phyloP scores from a whole-genome alignment of 2,113 vertebrate genomes.

The Triplophysa tibetana region DNA sequence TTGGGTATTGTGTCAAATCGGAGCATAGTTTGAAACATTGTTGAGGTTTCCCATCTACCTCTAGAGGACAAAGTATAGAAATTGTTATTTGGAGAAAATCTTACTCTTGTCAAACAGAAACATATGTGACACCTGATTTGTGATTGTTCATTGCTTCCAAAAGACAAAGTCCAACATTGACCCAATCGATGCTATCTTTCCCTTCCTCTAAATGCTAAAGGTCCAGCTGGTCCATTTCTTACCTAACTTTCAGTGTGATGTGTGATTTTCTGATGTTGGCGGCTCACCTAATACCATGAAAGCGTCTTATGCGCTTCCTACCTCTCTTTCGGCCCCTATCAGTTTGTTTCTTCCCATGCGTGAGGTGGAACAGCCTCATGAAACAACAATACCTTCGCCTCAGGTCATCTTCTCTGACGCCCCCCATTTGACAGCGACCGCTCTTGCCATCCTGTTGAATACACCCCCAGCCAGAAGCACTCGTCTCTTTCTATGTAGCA shows the following conservation, averaged over 20 bases:
- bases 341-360: constrained; percentile 14
- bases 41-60: too few relatives aligned
- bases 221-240: background rate
- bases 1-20: too few relatives aligned
- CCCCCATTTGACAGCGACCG: constrained; percentile 46
- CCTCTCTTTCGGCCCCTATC: constrained; percentile 33
- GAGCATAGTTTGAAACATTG: too few relatives aligned
- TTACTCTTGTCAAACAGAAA: too few relatives aligned
- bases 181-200: constrained; percentile 3
- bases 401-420: constrained; percentile 67
- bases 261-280: constrained; percentile 51
- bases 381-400: constrained; percentile 68
- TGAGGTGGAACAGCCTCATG: constrained; percentile 56
- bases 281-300: constrained; percentile 42
- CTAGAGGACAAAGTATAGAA: too few relatives aligned
- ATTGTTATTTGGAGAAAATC: too few relatives aligned
- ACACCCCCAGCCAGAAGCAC: constrained; percentile 71
- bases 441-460: constrained; percentile 67
- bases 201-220: background rate
- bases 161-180: constrained; percentile 3
- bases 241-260: background rate
- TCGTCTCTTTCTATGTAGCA: constrained; percentile 75
- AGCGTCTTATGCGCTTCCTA: background rate
- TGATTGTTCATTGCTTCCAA: background rate
- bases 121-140: too few relatives aligned